phyloP scores from a whole-genome alignment of 2,113 vertebrate genomes.

The Proterorhinus semilunaris region DNA sequence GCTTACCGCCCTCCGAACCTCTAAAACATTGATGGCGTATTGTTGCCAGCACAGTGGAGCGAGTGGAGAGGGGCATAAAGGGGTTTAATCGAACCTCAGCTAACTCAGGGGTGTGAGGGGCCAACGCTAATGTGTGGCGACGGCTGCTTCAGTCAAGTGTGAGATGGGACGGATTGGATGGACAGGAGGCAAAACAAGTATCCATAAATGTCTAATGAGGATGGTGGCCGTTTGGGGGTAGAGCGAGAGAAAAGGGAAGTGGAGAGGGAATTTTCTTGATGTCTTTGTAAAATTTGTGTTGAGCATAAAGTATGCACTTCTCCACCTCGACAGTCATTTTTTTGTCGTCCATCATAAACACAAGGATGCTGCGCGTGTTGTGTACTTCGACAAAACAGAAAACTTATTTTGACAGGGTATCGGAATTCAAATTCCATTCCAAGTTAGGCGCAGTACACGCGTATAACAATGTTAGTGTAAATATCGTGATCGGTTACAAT shows the following conservation, averaged over 20 bases:
- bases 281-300: no score
- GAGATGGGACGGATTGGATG: conserved; percentile 42
- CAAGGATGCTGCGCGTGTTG: no score
- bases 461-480: no score
- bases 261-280: no score
- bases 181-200: neutral
- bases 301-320: no score
- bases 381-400: no score
- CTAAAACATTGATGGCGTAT: conserved; percentile 63
- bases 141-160: conserved; percentile 52
- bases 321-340: no score
- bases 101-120: conserved; percentile 34
- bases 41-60: conserved; percentile 27
- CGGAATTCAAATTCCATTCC: no score
- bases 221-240: conserved; percentile 12
- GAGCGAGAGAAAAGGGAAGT: neutral
- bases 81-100: conserved; percentile 39
- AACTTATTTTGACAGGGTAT: no score
- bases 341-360: no score
- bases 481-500: no score
- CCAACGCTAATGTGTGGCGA: conserved; percentile 44
- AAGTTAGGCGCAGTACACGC: no score
- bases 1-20: conserved; percentile 24
- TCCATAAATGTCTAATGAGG: conserved; percentile 45
- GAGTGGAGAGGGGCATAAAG: conserved; percentile 22